Evolutionary conservation across 2,888 invertebrate genomes (phyloP).

Genomic region (Rotaria socialis): DNA sequence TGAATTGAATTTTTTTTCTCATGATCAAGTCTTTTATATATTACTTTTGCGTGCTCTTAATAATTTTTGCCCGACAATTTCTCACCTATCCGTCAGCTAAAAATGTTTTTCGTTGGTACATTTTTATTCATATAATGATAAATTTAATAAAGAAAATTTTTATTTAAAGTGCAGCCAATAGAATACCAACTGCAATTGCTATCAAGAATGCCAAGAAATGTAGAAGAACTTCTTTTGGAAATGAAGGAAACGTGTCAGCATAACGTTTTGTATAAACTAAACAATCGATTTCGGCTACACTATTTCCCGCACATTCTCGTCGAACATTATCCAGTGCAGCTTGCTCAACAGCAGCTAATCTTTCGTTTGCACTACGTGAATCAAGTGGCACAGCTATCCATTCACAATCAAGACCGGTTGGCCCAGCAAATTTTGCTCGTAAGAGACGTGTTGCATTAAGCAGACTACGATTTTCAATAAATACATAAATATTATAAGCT

Average conservation of each 20-base stretch:
- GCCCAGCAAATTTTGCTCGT: background rate
- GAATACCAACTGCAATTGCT: background rate
- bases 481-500: background rate
- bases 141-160: background rate
- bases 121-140: background rate
- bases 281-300: background rate
- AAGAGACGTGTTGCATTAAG: background rate
- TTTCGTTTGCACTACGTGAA: background rate
- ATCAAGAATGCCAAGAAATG: background rate
- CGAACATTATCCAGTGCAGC: background rate
- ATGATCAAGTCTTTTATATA: background rate
- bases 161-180: background rate
- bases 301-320: background rate
- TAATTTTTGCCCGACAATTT: background rate
- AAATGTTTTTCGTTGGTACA: too few relatives aligned
- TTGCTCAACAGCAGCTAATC: background rate
- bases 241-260: background rate
- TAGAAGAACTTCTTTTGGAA: background rate
- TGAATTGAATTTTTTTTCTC: background rate
- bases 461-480: background rate
- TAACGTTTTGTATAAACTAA: background rate
- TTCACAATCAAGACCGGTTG: background rate
- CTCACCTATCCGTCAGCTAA: background rate
- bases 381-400: background rate
- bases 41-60: background rate